A percentile compares a stretch with the other conserved stretches of the same genome.
Conservation (phyloP, 2,113 vertebrate genomes). For the Microcebus tavaratra region DNA sequence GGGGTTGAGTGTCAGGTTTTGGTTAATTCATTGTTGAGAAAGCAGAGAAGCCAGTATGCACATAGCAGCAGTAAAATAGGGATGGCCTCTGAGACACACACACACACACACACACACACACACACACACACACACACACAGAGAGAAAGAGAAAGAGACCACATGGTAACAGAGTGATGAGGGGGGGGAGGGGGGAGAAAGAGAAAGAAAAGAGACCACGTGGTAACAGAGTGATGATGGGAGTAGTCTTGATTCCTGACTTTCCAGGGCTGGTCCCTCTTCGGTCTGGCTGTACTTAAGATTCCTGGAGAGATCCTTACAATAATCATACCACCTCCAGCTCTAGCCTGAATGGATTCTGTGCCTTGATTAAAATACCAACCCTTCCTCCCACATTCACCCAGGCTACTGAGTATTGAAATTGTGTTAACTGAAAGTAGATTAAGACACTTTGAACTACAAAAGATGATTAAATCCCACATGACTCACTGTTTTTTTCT, state of each 20-base stretch:
- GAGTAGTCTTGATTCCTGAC: neutral
- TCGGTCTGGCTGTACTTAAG: neutral
- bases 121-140: too few relatives aligned
- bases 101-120: too few relatives aligned
- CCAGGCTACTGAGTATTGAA: neutral
- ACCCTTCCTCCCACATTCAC: neutral
- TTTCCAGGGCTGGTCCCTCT: neutral
- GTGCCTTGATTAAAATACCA: neutral
- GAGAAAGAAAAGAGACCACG: neutral
- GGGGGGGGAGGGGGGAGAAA: neutral
- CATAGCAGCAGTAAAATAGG: neutral
- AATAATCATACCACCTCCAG: neutral
- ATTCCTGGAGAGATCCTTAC: neutral
- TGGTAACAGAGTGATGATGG: neutral
- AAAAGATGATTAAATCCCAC: neutral
- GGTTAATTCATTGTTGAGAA: neutral
- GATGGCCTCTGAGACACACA: neutral
- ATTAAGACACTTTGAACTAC: neutral
- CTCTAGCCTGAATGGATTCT: neutral
- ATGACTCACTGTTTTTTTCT: neutral
- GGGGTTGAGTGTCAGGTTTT: neutral
- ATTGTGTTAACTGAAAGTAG: neutral
- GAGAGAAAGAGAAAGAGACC: too few relatives aligned
- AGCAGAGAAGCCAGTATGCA: neutral
- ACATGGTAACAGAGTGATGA: too few relatives aligned